Conservation (phyloP, 2,113 vertebrate genomes). For the Cygnus buccinator region DNA sequence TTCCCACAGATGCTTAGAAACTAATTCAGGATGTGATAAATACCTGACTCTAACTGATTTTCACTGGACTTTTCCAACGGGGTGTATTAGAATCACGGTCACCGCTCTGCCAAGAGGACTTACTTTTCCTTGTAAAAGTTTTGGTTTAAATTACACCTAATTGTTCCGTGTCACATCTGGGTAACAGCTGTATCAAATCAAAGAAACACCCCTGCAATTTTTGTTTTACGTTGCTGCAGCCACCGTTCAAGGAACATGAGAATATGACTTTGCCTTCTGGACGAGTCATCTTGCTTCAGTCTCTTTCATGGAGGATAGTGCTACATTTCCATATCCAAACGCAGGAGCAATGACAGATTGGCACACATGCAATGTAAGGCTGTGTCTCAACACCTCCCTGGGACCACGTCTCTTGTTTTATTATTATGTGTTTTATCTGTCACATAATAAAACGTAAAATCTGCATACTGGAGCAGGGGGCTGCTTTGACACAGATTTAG, state of each 20-base stretch:
- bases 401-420: background rate
- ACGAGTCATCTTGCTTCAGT: constrained; percentile 35
- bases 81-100: background rate
- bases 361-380: background rate
- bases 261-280: constrained; percentile 11
- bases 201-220: constrained; percentile 28
- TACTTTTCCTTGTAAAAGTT: background rate
- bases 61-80: background rate
- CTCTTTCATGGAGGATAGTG: background rate
- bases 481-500: constrained; percentile 30
- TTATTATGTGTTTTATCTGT: constrained; percentile 6
- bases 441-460: constrained; percentile 42
- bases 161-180: background rate
- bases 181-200: constrained; percentile 9
- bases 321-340: background rate
- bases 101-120: background rate
- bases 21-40: background rate
- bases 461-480: constrained; percentile 9
- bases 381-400: background rate
- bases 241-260: background rate
- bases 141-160: background rate
- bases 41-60: background rate
- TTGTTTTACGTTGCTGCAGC: background rate
- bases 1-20: background rate
- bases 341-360: background rate